Evolutionary conservation across 92 coral and sea anemone genomes (phyloP).

Genomic region (Muricea muricata): DNA sequence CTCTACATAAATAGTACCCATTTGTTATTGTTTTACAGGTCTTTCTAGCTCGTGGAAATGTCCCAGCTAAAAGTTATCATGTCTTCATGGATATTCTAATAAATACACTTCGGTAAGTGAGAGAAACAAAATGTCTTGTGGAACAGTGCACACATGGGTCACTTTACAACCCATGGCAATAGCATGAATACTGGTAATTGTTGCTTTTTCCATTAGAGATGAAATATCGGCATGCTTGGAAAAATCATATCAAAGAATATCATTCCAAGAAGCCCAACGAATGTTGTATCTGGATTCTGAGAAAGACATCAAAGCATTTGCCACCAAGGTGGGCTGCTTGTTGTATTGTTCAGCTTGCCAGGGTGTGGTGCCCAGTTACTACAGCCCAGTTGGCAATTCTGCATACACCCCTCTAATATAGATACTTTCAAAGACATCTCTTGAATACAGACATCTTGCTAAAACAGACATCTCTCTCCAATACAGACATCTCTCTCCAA

Average conservation of each 20-base stretch:
- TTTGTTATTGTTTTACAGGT: conserved; percentile 65
- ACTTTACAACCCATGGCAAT: too few species aligned
- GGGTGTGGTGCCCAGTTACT: too few species aligned
- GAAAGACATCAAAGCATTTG: conserved; percentile 87
- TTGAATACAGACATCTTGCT: background rate
- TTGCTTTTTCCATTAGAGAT: conserved; percentile 69
- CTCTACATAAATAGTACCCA: background rate
- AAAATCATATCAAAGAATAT: conserved; percentile 83
- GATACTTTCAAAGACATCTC: too few species aligned
- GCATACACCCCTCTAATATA: background rate
- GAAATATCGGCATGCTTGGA: conserved; percentile 97
- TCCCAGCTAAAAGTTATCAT: conserved; percentile 96
- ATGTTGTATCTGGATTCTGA: conserved; percentile 94
- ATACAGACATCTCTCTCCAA: too few species aligned
- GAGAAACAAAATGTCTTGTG: background rate
- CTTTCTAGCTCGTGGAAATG: conserved; percentile 98
- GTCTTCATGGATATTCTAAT: conserved; percentile 96
- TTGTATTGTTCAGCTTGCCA: background rate
- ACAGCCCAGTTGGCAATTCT: too few species aligned
- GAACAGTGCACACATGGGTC: too few species aligned
- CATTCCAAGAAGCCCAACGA: conserved; percentile 85
- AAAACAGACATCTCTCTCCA: background rate
- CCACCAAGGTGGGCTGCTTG: conserved; percentile 73
- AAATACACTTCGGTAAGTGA: conserved; percentile 85
- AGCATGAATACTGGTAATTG: too few species aligned